Base-by-base conservation (phyloP, 2,113 vertebrate genomes). In the Cavia porcellus region DNA sequence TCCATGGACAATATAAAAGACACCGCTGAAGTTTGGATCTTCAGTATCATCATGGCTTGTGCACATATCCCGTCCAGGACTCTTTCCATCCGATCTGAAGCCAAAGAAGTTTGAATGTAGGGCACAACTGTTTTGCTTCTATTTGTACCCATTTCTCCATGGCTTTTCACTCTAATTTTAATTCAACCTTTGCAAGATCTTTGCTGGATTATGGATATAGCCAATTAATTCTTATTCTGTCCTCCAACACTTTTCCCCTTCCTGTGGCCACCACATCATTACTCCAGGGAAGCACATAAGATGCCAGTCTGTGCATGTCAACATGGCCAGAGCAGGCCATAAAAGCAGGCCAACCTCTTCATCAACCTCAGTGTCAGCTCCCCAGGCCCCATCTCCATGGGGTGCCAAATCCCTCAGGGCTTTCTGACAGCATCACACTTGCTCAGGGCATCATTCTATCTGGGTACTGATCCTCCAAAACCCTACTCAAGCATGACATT, bases 311-410 rank as follows among this genome's bases (percentile, higher is more conserved):
- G 25, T 24, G 32, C 47, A 7, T 28, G 7, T n/a, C 20, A 22
- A 7, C 3, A 0, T 50, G 55, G 2, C 0, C 24, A 0, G 1
- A 4, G 38, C 38, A 38, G 38, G 38, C 38, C 2, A 1, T 1
- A n/a, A n/a, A 15, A 1, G 1, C 7, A 0, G 6, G 19, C 20
- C 24, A 9, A 66, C 0, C 28, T 35, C 25, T n/a, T 17, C 38
- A 8, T 2, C 6, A 57, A 35, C 19, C 24, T 35, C 1, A 55
- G 15, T 13, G 20, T 72, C 62, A n/a, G 57, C 1, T 38, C 2
- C 14, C 35, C 35, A 0, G n/a, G 24, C 5, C 24, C 30, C n/a
- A 28, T 22, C 12, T 12, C 25, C 6, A 1, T 1, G 6, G 3
- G 5, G 1, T 17, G 0, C 4, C 20, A 5, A 52, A 47, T n/a